phyloP scores from a whole-genome alignment of 2,113 vertebrate genomes.

The Anguilla japonica region DNA sequence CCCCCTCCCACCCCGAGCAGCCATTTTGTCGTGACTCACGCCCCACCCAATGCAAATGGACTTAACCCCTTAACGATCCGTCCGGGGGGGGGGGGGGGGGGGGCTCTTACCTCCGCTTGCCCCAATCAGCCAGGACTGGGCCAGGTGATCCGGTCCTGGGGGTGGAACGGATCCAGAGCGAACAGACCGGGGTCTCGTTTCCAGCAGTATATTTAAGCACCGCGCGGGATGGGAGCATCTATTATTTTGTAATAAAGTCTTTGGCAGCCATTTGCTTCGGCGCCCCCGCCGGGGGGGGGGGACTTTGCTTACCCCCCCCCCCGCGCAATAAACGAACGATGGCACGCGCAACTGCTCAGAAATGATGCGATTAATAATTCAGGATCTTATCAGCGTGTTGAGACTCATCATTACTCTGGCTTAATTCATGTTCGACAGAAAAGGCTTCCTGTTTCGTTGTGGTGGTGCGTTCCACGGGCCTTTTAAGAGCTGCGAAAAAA shows the following conservation, averaged over 20 bases:
- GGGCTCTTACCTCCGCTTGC: no score
- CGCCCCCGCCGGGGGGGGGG: neutral
- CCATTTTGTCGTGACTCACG: conserved; percentile 24
- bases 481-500: conserved; percentile 47
- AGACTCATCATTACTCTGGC: neutral
- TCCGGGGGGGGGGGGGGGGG: neutral
- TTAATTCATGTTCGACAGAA: neutral
- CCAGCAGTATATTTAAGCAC: neutral
- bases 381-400: neutral
- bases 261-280: neutral
- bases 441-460: neutral
- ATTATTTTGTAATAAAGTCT: conserved; percentile 1
- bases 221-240: neutral
- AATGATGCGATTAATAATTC: neutral
- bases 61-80: conserved; percentile 16
- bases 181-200: neutral
- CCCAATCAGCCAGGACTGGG: no score
- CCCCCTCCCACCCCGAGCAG: conserved; percentile 16
- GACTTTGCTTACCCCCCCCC: neutral
- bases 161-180: neutral
- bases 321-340: neutral
- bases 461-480: conserved; percentile 1
- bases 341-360: neutral
- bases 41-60: conserved; percentile 25
- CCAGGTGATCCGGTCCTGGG: neutral